Evolutionary conservation across 1,140 invertebrate genomes (phyloP).

Genomic region (Drosophila leontia): DNA sequence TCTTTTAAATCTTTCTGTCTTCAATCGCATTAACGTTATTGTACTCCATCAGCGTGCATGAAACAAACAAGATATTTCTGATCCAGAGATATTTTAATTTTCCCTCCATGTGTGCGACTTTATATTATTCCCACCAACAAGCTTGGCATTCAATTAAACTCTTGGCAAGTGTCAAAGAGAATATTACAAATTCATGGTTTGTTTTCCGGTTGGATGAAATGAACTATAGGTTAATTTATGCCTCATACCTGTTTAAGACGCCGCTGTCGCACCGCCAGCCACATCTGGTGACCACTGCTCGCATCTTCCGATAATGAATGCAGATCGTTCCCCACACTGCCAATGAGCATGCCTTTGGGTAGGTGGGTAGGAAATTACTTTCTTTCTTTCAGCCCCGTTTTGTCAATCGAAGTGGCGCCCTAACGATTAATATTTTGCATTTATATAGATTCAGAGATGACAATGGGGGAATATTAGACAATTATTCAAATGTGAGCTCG

Average conservation of each 20-base stretch:
- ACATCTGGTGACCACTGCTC: constrained; percentile 22
- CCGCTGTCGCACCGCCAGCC: not conserved
- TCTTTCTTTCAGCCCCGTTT: constrained; percentile 56
- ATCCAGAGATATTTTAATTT: too few species aligned
- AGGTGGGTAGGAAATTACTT: constrained; percentile 67
- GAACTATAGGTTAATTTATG: constrained; percentile 3
- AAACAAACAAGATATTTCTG: too few species aligned
- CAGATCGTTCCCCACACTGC: constrained; percentile 33
- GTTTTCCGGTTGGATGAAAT: not conserved
- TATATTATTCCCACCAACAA: not conserved
- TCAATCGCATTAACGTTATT: too few species aligned
- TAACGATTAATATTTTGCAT: constrained; percentile 78
- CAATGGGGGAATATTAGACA: constrained; percentile 60
- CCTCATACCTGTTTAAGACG: constrained; percentile 2
- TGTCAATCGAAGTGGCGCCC: constrained; percentile 36
- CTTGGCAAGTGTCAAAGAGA: not conserved
- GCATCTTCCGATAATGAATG: constrained; percentile 63
- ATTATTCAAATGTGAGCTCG: constrained; percentile 68
- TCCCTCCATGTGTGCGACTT: not conserved
- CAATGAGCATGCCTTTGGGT: constrained; percentile 4
- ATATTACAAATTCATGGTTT: not conserved
- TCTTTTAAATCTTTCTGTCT: too few species aligned
- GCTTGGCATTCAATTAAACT: not conserved
- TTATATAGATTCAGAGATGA: constrained; percentile 58
- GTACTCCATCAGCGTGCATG: too few species aligned